Percentiles rank a stretch among this genome's conserved stretches.
Conservation (phyloP, 1,140 invertebrate species). For the Fopius arisanus region DNA sequence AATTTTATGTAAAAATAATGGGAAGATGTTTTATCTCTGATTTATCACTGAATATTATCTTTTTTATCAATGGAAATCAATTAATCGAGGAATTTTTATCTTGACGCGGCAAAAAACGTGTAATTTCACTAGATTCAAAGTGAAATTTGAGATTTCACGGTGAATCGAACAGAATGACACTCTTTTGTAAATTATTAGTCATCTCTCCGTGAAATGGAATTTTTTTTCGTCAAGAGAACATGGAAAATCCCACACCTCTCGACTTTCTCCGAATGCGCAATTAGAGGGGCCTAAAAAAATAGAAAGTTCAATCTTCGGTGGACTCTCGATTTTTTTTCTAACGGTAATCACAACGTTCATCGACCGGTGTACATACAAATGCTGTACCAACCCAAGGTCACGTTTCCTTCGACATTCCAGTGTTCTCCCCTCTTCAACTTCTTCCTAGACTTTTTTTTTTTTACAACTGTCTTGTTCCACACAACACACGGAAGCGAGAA, state of each 20-base stretch:
- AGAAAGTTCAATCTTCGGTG: background rate
- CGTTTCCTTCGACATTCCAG: conserved; percentile 12
- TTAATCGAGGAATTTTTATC: too few species aligned
- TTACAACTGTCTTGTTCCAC: background rate
- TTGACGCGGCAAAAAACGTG: too few species aligned
- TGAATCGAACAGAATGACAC: too few species aligned
- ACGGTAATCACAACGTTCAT: conserved; percentile 7
- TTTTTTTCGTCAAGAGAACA: too few species aligned
- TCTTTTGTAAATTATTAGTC: too few species aligned
- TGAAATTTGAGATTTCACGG: too few species aligned
- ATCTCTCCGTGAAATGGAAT: too few species aligned
- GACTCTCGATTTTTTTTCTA: conserved; percentile 5
- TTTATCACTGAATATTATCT: too few species aligned
- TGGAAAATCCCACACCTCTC: background rate
- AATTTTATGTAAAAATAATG: too few species aligned
- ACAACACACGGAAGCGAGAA: conserved; percentile 10
- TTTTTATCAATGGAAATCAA: too few species aligned
- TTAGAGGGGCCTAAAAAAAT: background rate
- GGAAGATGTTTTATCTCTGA: too few species aligned
- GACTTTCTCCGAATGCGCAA: background rate
- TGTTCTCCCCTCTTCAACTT: background rate
- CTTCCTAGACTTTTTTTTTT: background rate
- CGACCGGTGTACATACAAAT: background rate
- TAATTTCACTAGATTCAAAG: too few species aligned
- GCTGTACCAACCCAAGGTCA: conserved; percentile 9